A percentile compares a stretch with the other conserved stretches of the same genome.
Evolutionary conservation across 2,113 vertebrate species (phyloP).

Genomic region (Scalopus aquaticus): DNA sequence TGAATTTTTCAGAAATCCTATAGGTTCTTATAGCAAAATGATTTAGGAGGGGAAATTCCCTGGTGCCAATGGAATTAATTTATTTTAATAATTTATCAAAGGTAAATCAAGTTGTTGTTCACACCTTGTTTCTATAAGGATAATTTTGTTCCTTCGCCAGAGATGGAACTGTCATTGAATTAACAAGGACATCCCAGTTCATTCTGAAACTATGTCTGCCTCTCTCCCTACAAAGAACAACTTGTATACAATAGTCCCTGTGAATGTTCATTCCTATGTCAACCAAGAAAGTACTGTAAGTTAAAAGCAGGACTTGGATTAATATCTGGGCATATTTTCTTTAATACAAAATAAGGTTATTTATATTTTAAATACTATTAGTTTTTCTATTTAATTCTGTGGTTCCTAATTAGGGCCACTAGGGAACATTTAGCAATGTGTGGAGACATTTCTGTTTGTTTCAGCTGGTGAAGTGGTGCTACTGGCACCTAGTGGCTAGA

Average conservation of each 20-base stretch:
- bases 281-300: background rate
- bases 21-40: background rate
- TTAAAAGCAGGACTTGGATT: constrained; percentile 37
- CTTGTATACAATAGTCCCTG: background rate
- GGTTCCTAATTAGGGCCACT: background rate
- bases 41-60: background rate
- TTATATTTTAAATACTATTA: background rate
- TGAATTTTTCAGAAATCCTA: background rate
- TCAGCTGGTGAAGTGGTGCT: background rate
- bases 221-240: background rate
- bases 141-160: background rate
- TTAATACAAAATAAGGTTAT: background rate
- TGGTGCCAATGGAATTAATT: background rate
- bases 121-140: background rate
- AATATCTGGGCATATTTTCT: background rate
- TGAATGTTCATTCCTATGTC: background rate
- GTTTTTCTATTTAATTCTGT: background rate
- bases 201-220: background rate
- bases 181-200: background rate
- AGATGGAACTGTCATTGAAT: background rate
- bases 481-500: background rate
- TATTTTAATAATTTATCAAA: constrained; percentile 5
- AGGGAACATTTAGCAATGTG: background rate
- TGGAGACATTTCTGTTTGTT: background rate
- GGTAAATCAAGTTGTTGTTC: background rate